Evolutionary conservation across 2,888 invertebrate species (phyloP), one percentile per base, ranked within the genome.

Genomic region (Caenorhabditis sp.): DNA sequence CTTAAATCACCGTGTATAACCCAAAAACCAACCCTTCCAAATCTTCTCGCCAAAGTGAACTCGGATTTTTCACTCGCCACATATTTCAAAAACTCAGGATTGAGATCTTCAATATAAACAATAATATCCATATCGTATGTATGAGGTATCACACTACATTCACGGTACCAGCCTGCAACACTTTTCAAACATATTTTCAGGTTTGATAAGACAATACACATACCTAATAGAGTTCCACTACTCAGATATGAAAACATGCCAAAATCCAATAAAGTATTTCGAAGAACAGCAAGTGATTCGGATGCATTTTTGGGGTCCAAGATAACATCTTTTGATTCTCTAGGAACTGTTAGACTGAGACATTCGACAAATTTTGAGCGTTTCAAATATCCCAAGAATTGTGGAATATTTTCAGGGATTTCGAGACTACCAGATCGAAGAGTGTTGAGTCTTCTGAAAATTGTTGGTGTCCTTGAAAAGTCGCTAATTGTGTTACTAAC

Each of bases 131-230:
- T 66, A 23, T 77, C 77, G 0, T 0, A 4, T 8, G 77, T 77
- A 61, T 73, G 73, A 4, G 77, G 73, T 10, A 77, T 77, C 0
- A 77, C 63, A 17, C 67, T 62, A 26, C 73, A 77, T 49, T 77
- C 77, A n/a, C 77, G 54, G 31, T 68, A 75, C 75, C 75, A 75
- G 17, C 75, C 68, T 63, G 23, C 20, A 61, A 52, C 20, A 20
- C 20, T 21, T 8, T 23, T 8, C 8, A 4, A 8, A 52, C 3
- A 52, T 23, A 5, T 10, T 31, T 31, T 31, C 10, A n/a, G 50
- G 52, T 23, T 23, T 23, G 4, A 5, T 21, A 17, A 5, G 17
- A 50, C 7, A 50, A 50, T n/a, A n/a, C n/a, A 50, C 17, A 7
- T 36, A 67, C 67, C 73, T 1, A 74, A 31, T 3, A 70, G 8